Base-by-base conservation (phyloP, 2,797 vertebrate species). In the Oophaga sylvatica region DNA sequence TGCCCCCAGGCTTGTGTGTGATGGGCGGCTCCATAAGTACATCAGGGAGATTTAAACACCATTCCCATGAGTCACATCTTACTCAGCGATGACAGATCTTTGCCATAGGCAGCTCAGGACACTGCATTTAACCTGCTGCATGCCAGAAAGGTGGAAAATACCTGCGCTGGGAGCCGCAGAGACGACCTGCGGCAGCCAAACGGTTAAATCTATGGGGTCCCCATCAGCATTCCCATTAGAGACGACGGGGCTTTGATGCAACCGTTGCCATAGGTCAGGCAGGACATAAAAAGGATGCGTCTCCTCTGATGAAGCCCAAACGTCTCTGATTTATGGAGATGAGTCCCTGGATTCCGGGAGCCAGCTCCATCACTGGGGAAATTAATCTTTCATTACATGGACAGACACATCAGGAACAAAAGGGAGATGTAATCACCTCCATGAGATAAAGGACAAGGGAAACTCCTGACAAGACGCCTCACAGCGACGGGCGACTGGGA, bases 61-160 rank as follows among this genome's bases (percentile, higher is more conserved):
- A 89, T 82, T 89, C 88, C 80, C 71, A 89, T 89, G 88, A 89
- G 80, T 89, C 88, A 89, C 88, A 79, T 86, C 79, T 89, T 86
- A 89, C 71, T 86, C 77, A 82, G 88, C 31, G 84, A 71, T 89
- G 88, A 86, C 84, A 86, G 88, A 89, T 89, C 35, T 62, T 76
- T 53, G 84, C 87, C 71, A 80, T 41, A 73, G 87, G 83, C 87
- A 82, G 35, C 19, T 15, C 15, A 45, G 84, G 88, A 71, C 84
- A 86, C 71, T 86, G 17, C 63, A n/a, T 62, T 89, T 89, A 89
- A 89, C 88, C 83, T 77, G 53, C 80, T 79, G 71, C 5, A 35
- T 71, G 67, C 88, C 63, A 63, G 70, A 75, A 75, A 26, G 4
- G 20, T 15, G 10, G 12, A 62, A 84, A 63, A 53, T n/a, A 56